Evolutionary conservation across 2,797 vertebrate species (phyloP).

Genomic region (Telmatherina bonti): DNA sequence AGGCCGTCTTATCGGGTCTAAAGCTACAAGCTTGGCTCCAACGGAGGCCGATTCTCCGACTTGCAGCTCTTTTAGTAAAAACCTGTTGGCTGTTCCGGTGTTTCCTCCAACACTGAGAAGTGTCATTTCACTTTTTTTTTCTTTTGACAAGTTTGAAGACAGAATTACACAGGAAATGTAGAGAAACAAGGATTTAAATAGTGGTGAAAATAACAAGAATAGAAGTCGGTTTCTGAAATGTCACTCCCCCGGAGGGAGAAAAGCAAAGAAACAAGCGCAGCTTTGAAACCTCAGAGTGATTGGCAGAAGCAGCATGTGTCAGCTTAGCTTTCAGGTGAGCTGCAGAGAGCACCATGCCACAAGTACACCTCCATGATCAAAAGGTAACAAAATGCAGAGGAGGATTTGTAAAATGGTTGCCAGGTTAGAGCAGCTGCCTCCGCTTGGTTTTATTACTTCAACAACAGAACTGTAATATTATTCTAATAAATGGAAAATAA

Average conservation of each 20-base stretch:
- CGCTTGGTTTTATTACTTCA: background rate
- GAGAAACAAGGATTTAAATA: background rate
- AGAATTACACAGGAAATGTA: background rate
- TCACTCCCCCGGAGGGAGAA: background rate
- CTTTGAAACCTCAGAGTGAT: background rate
- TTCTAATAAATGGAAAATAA: too few species aligned
- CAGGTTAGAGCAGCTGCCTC: background rate
- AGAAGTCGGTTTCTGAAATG: background rate
- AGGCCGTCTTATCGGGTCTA: background rate
- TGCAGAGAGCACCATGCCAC: background rate
- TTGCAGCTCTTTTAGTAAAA: too few species aligned
- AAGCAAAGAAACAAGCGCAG: background rate
- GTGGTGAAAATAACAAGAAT: background rate
- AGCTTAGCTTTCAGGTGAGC: background rate
- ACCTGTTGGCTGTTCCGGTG: background rate
- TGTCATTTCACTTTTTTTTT: background rate
- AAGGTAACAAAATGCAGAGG: background rate
- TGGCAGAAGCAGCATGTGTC: background rate
- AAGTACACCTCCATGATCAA: background rate
- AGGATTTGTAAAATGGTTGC: background rate
- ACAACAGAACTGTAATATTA: background rate
- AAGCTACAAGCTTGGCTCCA: background rate
- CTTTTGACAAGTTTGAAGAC: slow-evolving; percentile 4
- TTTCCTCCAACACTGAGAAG: too few species aligned
- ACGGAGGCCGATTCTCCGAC: too few species aligned